phyloP scores from a whole-genome alignment of 2,888 invertebrate species.

The Diabrotica balteata region DNA sequence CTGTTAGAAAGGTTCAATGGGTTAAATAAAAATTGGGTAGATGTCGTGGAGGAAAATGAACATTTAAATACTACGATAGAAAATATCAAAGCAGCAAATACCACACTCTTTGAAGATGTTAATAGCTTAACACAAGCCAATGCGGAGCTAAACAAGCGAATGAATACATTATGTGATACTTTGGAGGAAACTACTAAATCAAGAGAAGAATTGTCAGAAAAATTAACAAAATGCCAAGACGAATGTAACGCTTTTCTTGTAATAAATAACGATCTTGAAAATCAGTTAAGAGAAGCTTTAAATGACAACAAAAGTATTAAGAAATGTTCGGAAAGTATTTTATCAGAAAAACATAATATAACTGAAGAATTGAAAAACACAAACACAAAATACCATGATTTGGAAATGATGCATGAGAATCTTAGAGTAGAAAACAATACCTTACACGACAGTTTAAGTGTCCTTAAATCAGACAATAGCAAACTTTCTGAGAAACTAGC shows the following conservation, averaged over 20 bases:
- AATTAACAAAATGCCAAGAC: background rate
- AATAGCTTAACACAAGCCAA: no score
- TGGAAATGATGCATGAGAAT: conserved; percentile 2
- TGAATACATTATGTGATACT: no score
- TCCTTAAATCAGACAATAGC: conserved; percentile 9
- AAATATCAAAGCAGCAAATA: no score
- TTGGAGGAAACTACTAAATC: no score
- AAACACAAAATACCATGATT: background rate
- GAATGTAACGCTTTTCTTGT: background rate
- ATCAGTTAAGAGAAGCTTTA: background rate
- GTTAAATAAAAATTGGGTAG: no score
- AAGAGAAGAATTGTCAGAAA: background rate
- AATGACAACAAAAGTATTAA: background rate
- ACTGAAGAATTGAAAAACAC: background rate
- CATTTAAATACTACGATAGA: no score
- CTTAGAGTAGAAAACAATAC: conserved; percentile 19
- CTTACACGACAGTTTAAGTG: background rate
- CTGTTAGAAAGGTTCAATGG: no score
- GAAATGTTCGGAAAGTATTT: background rate
- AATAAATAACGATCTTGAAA: background rate
- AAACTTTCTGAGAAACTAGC: conserved; percentile 17
- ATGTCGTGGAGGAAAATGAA: no score
- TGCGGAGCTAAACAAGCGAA: no score
- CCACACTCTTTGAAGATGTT: no score
- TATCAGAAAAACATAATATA: conserved; percentile 1